A percentile compares a stretch with the other conserved stretches of the same genome.
phyloP scores from a whole-genome alignment of 1,140 invertebrate genomes.

The Procambarus clarkii region DNA sequence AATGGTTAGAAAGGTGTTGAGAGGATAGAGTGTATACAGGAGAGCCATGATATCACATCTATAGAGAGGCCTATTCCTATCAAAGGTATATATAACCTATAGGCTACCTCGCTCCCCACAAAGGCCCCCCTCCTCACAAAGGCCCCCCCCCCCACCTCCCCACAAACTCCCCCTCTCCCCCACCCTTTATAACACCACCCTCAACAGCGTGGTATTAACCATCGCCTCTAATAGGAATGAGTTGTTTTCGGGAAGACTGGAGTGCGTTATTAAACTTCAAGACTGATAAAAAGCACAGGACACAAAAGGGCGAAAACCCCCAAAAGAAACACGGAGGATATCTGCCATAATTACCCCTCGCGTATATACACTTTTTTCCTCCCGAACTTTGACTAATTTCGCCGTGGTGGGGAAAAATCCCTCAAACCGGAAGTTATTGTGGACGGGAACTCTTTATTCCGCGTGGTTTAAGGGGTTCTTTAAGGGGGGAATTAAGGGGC shows the following conservation, averaged over 20 bases:
- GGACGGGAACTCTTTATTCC: neutral
- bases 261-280: neutral
- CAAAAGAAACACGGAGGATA: neutral
- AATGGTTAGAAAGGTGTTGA: too few relatives aligned
- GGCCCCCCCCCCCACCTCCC: neutral
- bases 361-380: neutral
- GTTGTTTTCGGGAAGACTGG: neutral
- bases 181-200: neutral
- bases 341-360: neutral
- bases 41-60: too few relatives aligned
- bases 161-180: neutral
- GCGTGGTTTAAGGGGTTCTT: neutral
- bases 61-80: too few relatives aligned
- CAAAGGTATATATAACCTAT: too few relatives aligned
- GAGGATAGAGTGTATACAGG: too few relatives aligned
- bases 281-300: neutral
- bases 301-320: neutral
- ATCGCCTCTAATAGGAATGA: neutral
- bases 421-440: neutral
- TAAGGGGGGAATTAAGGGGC: neutral
- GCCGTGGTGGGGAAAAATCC: neutral
- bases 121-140: neutral
- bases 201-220: neutral
- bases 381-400: slow-evolving; percentile 5
- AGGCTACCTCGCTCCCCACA: too few relatives aligned